Percentiles rank a stretch among this genome's conserved stretches.
phyloP scores from a whole-genome alignment of 1,140 invertebrate genomes.

The Hylyphantes graminicola region DNA sequence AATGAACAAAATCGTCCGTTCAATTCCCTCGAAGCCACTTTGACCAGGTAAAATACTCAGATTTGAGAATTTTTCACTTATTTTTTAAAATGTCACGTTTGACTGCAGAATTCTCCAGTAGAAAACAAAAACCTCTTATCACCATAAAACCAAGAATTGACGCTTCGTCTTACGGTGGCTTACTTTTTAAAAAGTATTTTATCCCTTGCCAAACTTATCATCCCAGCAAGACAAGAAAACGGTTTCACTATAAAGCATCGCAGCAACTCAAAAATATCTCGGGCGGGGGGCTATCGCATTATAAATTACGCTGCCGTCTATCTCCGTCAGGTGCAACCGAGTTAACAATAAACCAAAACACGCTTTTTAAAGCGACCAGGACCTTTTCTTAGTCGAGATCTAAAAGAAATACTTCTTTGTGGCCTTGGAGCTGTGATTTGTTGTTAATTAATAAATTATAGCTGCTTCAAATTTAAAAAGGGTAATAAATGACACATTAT shows the following conservation, averaged over 20 bases:
- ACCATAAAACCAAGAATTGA: conserved; percentile 6
- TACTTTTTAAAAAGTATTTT: not conserved
- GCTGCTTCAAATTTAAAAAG: too few relatives aligned
- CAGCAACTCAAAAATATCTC: conserved; percentile 24
- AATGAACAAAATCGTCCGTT: too few relatives aligned
- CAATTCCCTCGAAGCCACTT: too few relatives aligned
- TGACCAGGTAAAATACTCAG: too few relatives aligned
- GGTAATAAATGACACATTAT: too few relatives aligned
- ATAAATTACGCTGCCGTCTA: conserved; percentile 41
- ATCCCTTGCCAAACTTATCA: not conserved
- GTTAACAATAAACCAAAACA: not conserved
- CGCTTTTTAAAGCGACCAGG: not conserved
- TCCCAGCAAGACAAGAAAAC: conserved; percentile 14
- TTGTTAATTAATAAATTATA: too few relatives aligned
- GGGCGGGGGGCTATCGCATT: conserved; percentile 10
- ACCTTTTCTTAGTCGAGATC: not conserved
- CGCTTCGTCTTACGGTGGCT: conserved; percentile 1
- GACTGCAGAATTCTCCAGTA: too few relatives aligned
- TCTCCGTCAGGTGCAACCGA: conserved; percentile 35
- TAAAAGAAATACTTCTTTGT: too few relatives aligned
- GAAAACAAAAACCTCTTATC: not conserved
- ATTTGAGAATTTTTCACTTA: too few relatives aligned
- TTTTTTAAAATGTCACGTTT: too few relatives aligned
- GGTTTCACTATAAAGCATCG: conserved; percentile 17
- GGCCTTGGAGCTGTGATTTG: too few relatives aligned